Percentiles rank a stretch among this genome's conserved stretches.
phyloP scores from a whole-genome alignment of 2,113 vertebrate species.

The Puma concolor region DNA sequence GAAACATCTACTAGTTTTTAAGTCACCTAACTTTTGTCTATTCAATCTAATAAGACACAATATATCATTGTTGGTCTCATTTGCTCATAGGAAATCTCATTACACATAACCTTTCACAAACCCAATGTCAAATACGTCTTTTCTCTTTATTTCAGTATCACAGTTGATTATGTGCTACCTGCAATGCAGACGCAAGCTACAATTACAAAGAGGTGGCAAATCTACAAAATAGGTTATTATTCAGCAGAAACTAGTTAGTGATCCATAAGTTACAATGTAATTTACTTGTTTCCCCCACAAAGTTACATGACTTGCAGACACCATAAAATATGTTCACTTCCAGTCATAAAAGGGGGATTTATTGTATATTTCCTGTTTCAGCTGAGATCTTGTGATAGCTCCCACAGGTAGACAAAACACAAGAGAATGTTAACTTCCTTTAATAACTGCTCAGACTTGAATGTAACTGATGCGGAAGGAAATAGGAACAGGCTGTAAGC shows the following conservation, averaged over 20 bases:
- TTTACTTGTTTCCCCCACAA: constrained; percentile 45
- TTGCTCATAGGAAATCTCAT: neutral
- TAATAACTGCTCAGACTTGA: constrained; percentile 67
- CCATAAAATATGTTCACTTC: constrained; percentile 77
- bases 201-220: neutral
- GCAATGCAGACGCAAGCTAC: neutral
- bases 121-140: neutral
- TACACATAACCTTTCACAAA: neutral
- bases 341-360: constrained; percentile 83
- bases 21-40: neutral
- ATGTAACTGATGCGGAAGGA: constrained; percentile 31
- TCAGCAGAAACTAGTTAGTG: constrained; percentile 55
- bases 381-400: constrained; percentile 64
- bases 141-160: constrained; percentile 28
- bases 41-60: constrained; percentile 16
- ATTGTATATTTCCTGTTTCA: constrained; percentile 81
- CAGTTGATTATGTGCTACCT: neutral
- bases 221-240: constrained; percentile 57
- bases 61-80: neutral
- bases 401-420: constrained; percentile 77
- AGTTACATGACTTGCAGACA: constrained; percentile 70
- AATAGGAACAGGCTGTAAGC: constrained; percentile 57
- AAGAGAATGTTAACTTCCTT: constrained; percentile 73
- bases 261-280: constrained; percentile 54
- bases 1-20: constrained; percentile 4